Evolutionary conservation across 2,888 invertebrate species (phyloP).

Genomic region (Quadroppia sp.): DNA sequence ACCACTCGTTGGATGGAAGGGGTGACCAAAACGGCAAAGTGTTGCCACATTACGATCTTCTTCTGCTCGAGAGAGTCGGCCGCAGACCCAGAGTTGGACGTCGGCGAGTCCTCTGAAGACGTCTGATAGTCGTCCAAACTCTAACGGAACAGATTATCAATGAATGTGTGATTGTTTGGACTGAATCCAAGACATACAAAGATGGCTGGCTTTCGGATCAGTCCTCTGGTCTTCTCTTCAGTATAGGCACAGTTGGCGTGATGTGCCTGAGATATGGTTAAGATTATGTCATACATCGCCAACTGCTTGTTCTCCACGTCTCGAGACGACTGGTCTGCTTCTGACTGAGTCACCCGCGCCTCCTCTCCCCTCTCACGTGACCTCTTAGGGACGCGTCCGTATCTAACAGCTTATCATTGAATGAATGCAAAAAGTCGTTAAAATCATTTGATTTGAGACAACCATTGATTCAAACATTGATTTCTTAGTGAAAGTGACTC

Average conservation of each 20-base stretch:
- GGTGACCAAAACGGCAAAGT: slow-evolving; percentile 76
- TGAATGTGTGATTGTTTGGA: no score
- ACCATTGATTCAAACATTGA: neutral
- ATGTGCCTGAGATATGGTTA: slow-evolving; percentile 74
- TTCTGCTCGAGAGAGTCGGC: slow-evolving; percentile 61
- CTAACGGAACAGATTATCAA: slow-evolving; percentile 43
- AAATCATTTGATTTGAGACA: neutral
- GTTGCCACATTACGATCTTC: slow-evolving; percentile 80
- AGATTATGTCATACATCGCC: slow-evolving; percentile 71
- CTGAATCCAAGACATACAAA: slow-evolving; percentile 54
- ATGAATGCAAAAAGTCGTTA: neutral
- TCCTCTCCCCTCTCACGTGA: slow-evolving; percentile 63
- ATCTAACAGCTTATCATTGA: slow-evolving; percentile 72
- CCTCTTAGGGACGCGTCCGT: slow-evolving; percentile 92
- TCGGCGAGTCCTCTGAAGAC: slow-evolving; percentile 32
- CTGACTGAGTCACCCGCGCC: slow-evolving; percentile 48
- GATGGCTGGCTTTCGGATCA: slow-evolving; percentile 66
- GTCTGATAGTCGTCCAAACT: slow-evolving; percentile 46
- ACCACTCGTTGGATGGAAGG: slow-evolving; percentile 89
- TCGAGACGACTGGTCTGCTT: slow-evolving; percentile 49
- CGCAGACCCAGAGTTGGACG: slow-evolving; percentile 42
- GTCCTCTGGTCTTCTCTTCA: slow-evolving; percentile 70
- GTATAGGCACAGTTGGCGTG: slow-evolving; percentile 81
- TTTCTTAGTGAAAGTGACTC: neutral
- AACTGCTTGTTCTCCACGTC: slow-evolving; percentile 56